Conservation (phyloP, 1,140 invertebrate genomes). For the Maconellicoccus hirsutus region DNA sequence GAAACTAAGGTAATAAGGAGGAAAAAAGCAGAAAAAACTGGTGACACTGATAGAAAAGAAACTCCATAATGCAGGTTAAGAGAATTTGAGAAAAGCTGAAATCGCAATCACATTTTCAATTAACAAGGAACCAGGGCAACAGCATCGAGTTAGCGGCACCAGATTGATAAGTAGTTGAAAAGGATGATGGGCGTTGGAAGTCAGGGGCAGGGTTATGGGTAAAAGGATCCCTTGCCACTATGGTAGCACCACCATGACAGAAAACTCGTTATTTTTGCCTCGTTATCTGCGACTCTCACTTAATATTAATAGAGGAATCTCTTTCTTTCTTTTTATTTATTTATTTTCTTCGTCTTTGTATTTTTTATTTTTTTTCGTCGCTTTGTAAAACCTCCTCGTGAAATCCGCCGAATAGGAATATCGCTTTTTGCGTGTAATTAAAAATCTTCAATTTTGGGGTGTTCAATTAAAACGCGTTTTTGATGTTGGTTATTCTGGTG, state of each 20-base stretch:
- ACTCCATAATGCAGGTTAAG: too few species aligned
- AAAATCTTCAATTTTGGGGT: too few species aligned
- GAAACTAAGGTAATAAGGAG: too few species aligned
- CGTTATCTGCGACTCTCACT: conserved; percentile 18
- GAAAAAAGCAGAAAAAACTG: too few species aligned
- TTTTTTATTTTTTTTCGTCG: conserved; percentile 5
- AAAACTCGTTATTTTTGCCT: conserved; percentile 22
- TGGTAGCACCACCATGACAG: conserved; percentile 21
- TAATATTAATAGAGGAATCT: conserved; percentile 20
- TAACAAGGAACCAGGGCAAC: background rate
- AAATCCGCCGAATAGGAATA: too few species aligned
- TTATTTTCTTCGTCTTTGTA: background rate
- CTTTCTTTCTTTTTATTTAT: conserved; percentile 12
- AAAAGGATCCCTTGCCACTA: conserved; percentile 18
- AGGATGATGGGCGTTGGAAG: background rate
- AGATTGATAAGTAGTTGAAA: conserved; percentile 21
- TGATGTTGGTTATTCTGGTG: too few species aligned
- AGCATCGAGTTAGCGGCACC: conserved; percentile 17
- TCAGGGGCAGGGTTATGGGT: background rate
- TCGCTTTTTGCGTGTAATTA: too few species aligned
- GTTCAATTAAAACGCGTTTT: too few species aligned
- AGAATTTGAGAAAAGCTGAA: too few species aligned
- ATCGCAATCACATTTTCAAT: conserved; percentile 17
- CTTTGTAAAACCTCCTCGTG: too few species aligned
- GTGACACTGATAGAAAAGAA: too few species aligned